phyloP scores from a whole-genome alignment of 64 coral and sea anemone species.

The Actinia equina region DNA sequence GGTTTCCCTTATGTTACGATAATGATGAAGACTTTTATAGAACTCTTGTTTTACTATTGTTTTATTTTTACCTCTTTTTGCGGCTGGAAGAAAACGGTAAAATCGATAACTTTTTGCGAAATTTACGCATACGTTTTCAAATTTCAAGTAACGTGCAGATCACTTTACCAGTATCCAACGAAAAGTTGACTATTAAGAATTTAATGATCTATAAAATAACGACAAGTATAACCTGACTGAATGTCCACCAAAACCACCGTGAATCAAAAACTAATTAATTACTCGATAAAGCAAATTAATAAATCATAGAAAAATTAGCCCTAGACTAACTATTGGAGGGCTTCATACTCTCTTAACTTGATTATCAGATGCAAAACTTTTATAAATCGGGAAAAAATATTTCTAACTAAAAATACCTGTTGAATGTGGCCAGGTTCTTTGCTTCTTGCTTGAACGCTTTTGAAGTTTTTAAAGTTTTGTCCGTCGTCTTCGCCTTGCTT shows the following conservation, averaged over 20 bases:
- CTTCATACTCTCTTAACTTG: background rate
- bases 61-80: too few species aligned
- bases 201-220: too few species aligned
- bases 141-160: too few species aligned
- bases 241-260: background rate
- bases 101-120: too few species aligned
- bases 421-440: background rate
- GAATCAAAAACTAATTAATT: background rate
- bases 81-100: too few species aligned
- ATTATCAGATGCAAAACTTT: background rate
- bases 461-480: background rate
- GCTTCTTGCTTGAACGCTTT: background rate
- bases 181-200: too few species aligned
- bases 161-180: too few species aligned
- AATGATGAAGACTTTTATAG: too few species aligned
- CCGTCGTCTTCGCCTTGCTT: too few species aligned
- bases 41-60: too few species aligned
- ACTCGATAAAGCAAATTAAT: conserved; percentile 10
- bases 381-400: background rate
- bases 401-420: background rate
- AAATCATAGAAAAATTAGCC: conserved; percentile 6
- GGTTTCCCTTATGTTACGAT: too few species aligned
- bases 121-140: too few species aligned
- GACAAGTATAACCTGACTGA: background rate
- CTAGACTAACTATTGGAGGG: background rate